Evolutionary conservation across 2,113 vertebrate species (phyloP).

Genomic region (Leuciscus idus): DNA sequence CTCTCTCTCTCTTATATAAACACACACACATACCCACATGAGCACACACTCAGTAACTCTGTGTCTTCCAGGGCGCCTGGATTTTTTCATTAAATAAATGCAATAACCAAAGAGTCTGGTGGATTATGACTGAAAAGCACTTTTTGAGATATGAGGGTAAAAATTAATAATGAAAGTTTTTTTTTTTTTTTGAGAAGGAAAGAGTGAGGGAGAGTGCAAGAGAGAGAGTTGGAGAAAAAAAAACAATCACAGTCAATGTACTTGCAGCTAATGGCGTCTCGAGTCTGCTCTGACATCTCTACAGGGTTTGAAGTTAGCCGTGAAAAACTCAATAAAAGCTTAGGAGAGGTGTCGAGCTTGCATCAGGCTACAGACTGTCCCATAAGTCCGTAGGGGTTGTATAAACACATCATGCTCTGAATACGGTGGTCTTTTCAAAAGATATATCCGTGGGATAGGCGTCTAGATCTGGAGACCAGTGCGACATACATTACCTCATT

Average conservation of each 20-base stretch:
- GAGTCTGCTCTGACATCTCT: constrained; percentile 50
- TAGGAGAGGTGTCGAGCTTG: constrained; percentile 5
- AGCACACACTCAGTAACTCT: constrained; percentile 33
- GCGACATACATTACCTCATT: background rate
- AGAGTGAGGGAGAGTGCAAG: background rate
- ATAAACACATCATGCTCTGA: constrained; percentile 33
- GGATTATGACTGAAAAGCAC: constrained; percentile 59
- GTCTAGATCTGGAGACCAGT: constrained; percentile 32
- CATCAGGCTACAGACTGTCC: constrained; percentile 41
- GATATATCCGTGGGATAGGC: background rate
- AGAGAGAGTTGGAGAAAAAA: constrained; percentile 19
- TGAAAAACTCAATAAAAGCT: constrained; percentile 55
- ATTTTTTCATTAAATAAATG: constrained; percentile 65
- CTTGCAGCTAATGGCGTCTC: constrained; percentile 54
- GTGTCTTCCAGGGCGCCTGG: constrained; percentile 51
- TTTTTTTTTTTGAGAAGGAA: constrained; percentile 19
- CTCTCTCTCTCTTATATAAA: constrained; percentile 9
- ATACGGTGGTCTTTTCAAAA: background rate
- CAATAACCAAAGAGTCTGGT: constrained; percentile 62
- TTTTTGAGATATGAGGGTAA: constrained; percentile 57
- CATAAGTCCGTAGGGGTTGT: constrained; percentile 38
- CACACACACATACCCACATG: constrained; percentile 42
- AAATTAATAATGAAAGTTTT: constrained; percentile 55
- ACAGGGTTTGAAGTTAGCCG: constrained; percentile 52
- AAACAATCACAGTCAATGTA: constrained; percentile 45